Conservation (phyloP, 2,888 invertebrate species). For the Diadromus collaris region DNA sequence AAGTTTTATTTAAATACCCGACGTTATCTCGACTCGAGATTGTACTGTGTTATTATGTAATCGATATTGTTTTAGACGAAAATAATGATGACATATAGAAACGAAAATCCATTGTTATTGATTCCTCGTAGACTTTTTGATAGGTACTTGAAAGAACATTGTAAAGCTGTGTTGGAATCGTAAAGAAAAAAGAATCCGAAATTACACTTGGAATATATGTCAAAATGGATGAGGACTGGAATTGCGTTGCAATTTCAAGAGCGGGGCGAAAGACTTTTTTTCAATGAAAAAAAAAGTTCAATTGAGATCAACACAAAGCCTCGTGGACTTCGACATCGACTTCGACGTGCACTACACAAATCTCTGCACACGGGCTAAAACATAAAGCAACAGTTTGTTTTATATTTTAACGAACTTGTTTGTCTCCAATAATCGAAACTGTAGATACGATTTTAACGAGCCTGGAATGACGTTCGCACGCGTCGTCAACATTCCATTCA, state of each 20-base stretch:
- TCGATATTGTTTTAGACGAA: background rate
- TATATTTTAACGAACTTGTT: constrained; percentile 58
- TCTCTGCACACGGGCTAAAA: background rate
- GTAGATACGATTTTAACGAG: constrained; percentile 26
- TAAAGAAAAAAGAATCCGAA: too few species aligned
- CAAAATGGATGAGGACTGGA: too few species aligned
- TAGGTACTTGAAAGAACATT: too few species aligned
- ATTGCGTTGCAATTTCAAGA: too few species aligned
- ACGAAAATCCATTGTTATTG: background rate
- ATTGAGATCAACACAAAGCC: too few species aligned
- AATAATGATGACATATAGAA: background rate
- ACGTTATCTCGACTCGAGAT: background rate
- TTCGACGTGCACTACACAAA: too few species aligned
- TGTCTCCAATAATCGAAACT: constrained; percentile 5
- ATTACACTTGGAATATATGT: too few species aligned
- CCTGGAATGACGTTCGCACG: constrained; percentile 8
- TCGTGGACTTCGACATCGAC: too few species aligned
- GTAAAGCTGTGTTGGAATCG: too few species aligned
- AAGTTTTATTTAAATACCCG: background rate
- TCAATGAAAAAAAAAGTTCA: too few species aligned
- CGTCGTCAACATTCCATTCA: constrained; percentile 9
- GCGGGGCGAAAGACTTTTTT: too few species aligned
- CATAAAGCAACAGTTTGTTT: constrained; percentile 61
- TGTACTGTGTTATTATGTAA: background rate
- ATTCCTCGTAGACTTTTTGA: too few species aligned